A percentile compares a stretch with the other conserved stretches of the same genome.
Evolutionary conservation across 2,113 vertebrate species (phyloP).

Genomic region (Thunnus thynnus): DNA sequence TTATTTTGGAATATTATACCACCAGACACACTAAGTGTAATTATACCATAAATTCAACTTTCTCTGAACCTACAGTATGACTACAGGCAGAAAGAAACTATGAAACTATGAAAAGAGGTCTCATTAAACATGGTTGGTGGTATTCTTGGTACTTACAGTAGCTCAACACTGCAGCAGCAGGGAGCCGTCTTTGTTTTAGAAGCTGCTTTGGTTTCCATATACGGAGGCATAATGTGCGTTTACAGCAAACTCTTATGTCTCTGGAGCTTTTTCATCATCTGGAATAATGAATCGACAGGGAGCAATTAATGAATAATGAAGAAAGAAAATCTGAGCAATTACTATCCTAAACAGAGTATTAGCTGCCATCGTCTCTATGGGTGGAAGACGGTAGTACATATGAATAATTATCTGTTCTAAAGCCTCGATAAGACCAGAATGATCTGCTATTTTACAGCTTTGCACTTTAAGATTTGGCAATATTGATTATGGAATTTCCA

Average conservation of each 20-base stretch:
- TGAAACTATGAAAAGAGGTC: constrained; percentile 2
- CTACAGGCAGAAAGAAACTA: constrained; percentile 25
- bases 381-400: constrained; percentile 32
- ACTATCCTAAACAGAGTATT: constrained; percentile 70
- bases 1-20: constrained; percentile 4
- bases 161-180: constrained; percentile 27
- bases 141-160: constrained; percentile 7
- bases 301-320: constrained; percentile 71
- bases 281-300: constrained; percentile 74
- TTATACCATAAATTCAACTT: constrained; percentile 26
- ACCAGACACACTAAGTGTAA: constrained; percentile 17
- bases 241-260: constrained; percentile 44
- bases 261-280: constrained; percentile 58
- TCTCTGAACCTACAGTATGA: constrained; percentile 30
- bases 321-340: constrained; percentile 61
- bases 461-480: not conserved
- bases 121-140: constrained; percentile 49
- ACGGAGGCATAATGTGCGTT: not conserved
- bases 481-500: not conserved
- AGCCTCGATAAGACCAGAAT: constrained; percentile 33
- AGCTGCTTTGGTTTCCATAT: constrained; percentile 21
- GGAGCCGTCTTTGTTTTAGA: constrained; percentile 21
- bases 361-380: constrained; percentile 50
- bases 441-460: constrained; percentile 10
- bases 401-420: constrained; percentile 54